Percentiles rank a stretch among this genome's conserved stretches.
Evolutionary conservation across 2,888 invertebrate species (phyloP).

Genomic region (Ariolimax columbianus): DNA sequence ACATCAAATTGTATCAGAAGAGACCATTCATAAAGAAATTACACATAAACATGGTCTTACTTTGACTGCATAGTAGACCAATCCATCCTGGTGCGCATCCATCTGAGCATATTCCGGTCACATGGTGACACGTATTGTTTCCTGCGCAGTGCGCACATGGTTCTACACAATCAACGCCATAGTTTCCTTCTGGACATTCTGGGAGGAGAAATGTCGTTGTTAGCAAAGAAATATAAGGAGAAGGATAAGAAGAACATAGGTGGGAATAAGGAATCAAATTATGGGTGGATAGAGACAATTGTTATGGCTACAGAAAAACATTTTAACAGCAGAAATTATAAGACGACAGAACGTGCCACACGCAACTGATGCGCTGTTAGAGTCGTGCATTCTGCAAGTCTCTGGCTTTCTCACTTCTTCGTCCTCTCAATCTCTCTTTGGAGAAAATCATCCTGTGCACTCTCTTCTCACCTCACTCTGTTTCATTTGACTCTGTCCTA

Average conservation of each 20-base stretch:
- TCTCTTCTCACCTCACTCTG: too few relatives aligned
- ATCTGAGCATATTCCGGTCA: constrained; percentile 83
- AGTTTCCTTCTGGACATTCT: constrained; percentile 47
- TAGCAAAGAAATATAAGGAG: background rate
- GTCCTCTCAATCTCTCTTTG: too few relatives aligned
- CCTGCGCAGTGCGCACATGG: constrained; percentile 51
- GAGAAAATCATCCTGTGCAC: too few relatives aligned
- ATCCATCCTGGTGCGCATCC: constrained; percentile 69
- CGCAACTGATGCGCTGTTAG: too few relatives aligned
- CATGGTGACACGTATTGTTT: constrained; percentile 86
- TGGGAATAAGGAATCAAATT: background rate
- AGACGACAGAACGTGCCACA: too few relatives aligned
- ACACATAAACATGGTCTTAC: constrained; percentile 55
- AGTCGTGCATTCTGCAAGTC: too few relatives aligned
- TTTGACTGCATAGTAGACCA: constrained; percentile 64
- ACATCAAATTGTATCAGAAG: too few relatives aligned
- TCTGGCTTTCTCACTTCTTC: too few relatives aligned
- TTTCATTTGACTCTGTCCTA: too few relatives aligned
- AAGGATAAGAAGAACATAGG: background rate
- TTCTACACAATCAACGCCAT: constrained; percentile 50
- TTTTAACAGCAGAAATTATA: too few relatives aligned
- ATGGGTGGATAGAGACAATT: background rate
- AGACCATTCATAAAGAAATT: background rate
- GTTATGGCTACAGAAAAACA: too few relatives aligned
- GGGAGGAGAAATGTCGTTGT: background rate